phyloP scores from a whole-genome alignment of 2,113 vertebrate genomes.

The Sylvia atricapilla region DNA sequence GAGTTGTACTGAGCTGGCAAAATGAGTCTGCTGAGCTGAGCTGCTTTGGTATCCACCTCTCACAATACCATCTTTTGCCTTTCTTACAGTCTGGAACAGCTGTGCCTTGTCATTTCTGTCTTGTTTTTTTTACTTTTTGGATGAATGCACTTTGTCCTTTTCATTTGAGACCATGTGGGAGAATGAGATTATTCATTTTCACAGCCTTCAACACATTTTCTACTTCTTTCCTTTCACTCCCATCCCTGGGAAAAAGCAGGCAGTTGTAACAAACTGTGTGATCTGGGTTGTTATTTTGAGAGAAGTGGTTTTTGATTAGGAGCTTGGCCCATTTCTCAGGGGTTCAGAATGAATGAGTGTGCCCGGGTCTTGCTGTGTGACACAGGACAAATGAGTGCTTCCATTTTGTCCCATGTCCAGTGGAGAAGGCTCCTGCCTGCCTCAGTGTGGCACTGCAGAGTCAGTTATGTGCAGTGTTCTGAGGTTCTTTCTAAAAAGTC shows the following conservation, averaged over 20 bases:
- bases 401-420: background rate
- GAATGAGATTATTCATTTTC: background rate
- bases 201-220: background rate
- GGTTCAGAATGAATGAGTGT: background rate
- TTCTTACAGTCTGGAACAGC: background rate
- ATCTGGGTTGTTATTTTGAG: background rate
- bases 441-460: conserved; percentile 49
- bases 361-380: background rate
- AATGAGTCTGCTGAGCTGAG: background rate
- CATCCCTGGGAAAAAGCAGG: background rate
- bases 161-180: background rate
- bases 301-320: background rate
- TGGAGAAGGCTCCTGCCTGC: background rate
- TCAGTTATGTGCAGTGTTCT: background rate
- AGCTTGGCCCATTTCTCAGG: background rate
- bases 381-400: background rate
- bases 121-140: background rate
- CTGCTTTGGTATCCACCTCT: background rate
- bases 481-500: background rate
- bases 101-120: background rate
- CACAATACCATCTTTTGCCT: background rate
- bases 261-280: background rate
- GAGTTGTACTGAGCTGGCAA: background rate
- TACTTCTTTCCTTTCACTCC: background rate
- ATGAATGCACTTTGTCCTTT: background rate